Base-by-base conservation (phyloP, 2,888 invertebrate species). In the Alitta virens region DNA sequence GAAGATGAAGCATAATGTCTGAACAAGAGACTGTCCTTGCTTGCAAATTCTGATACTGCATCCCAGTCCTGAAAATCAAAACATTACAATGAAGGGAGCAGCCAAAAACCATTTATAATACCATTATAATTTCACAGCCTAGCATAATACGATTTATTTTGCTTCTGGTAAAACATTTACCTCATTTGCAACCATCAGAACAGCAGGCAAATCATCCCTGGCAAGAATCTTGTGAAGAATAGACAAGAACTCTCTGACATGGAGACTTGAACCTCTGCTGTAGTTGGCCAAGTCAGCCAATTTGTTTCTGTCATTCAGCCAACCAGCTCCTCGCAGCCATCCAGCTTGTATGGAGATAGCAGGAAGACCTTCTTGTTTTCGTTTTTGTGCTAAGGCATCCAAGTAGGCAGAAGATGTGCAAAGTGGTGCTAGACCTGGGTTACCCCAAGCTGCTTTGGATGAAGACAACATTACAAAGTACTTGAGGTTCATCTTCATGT, bases 381-480 rank as follows among this genome's bases (percentile, higher is more conserved):
- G n/a, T 3, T 24, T n/a, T 3, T 9, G 23, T 18, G 60, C 60
- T 42, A 60, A 18, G 7, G 38, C 38, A 26, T 60, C 60, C 25
- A 60, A 18, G 23, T 26, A 27, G 25, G 23, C 25, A 2, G 40
- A 27, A 2, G 60, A 51, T 24, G 60, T 42, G 12, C 49, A 51
- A 21, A 60, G 25, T 21, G 38, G 16, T 3, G 52, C 14, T 1
- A 51, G 42, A 26, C 23, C 38, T 26, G 60, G 52, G 21, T 33
- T 23, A 14, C 60, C 60, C 60, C 46, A 60, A 23, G 43, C 38
- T 9, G 25, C 52, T 18, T 46, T 42, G 26, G 53, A 51, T n/a
- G 52, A 52, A 12, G 60, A 60, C 18, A 60, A 18, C 38, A 51
- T 24, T 23, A 60, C 60, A 38, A 60, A 60, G 49, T 60, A 40